Base-by-base conservation (phyloP, 2,888 invertebrate genomes). In the Dascillus cervinus region DNA sequence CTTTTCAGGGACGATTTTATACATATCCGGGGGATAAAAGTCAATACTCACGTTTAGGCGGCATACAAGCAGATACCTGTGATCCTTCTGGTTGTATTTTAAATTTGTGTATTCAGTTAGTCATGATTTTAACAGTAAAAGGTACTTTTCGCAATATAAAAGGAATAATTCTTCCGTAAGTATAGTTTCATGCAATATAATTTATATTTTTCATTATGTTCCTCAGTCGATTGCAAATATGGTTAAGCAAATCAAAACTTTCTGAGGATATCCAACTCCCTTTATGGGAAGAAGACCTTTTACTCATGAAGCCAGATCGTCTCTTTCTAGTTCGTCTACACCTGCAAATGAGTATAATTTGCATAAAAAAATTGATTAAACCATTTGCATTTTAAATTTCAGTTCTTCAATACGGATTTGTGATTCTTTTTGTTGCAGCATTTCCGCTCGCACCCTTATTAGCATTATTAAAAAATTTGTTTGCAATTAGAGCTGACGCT, bases 401-500 rank as follows among this genome's bases (percentile, higher is more conserved):
- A 79, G 78, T 75, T 21, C 67, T 77, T 26, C 79, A 79, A 58
- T 78, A 73, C 57, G 79, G 79, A 2, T 77, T 77, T 53, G 71
- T 77, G 17, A 76, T 75, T 2, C 66, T 79, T 30, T 79, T 80
- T 55, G 75, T 77, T 11, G 72, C 75, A 10, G 76, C 75, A 1
- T 77, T 80, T 54, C 79, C 79, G 1, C 58, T 79, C 22, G 77
- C 77, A n/a, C 79, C 79, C 1, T 50, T 79, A 11, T 71, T 76
- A 44, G 77, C 77, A 1, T 58, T 79, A 13, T 33, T 79, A 17
- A 77, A 77, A 52, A 80, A 79, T 53, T 56, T 77, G 26, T 61
- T 75, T 11, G 78, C 79, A 58, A 65, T 79, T 23, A 60, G 66
- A 26, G 46, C 53, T 3, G 58, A 60, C 36, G 53, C 60, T 10